phyloP scores from a whole-genome alignment of 2,888 invertebrate genomes.

The Drosophila anceps region DNA sequence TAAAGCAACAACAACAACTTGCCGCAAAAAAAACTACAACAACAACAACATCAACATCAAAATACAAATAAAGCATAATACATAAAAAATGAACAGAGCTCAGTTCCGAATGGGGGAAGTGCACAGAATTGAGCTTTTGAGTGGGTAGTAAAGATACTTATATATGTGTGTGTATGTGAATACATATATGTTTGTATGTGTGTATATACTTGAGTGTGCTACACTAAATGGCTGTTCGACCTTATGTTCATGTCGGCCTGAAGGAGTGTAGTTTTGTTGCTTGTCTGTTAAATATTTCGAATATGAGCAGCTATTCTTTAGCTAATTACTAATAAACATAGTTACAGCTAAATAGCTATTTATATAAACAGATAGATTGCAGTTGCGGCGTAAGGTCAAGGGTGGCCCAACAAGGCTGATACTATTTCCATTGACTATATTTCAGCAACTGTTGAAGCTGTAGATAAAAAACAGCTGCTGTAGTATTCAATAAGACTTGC shows the following conservation, averaged over 20 bases:
- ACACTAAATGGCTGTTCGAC: slow-evolving; percentile 50
- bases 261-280: slow-evolving; percentile 5
- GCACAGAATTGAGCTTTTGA: slow-evolving; percentile 21
- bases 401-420: background rate
- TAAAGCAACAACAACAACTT: slow-evolving; percentile 68
- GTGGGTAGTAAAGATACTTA: background rate
- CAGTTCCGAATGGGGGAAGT: slow-evolving; percentile 15
- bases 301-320: background rate
- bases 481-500: background rate
- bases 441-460: background rate
- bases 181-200: background rate
- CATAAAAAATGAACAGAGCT: slow-evolving; percentile 51
- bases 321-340: slow-evolving; percentile 33
- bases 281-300: slow-evolving; percentile 6
- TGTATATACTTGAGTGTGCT: slow-evolving; percentile 32
- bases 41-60: slow-evolving; percentile 13
- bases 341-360: background rate
- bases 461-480: fast-evolving
- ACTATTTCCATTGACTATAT: background rate
- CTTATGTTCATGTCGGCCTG: slow-evolving; percentile 28
- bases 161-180: background rate
- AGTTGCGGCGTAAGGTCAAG: background rate
- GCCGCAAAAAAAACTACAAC: slow-evolving; percentile 45
- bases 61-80: slow-evolving; percentile 66
- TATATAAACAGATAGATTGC: background rate